Evolutionary conservation across 2,113 vertebrate species (phyloP).

Genomic region (Chaetops frenatus): DNA sequence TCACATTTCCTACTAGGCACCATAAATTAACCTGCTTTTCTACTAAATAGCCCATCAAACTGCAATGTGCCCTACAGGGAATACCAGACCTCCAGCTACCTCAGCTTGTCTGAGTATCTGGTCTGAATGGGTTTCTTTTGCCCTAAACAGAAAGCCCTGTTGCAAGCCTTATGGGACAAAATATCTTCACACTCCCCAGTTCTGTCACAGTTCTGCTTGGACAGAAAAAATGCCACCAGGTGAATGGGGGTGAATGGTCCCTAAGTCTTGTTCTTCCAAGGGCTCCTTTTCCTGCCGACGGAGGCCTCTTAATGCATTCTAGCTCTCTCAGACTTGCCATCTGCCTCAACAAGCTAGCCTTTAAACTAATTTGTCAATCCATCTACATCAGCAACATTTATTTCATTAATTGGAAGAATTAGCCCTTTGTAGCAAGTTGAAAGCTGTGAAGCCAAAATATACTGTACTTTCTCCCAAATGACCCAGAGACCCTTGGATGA

Average conservation of each 20-base stretch:
- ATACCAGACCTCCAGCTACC: not conserved
- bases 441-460: conserved; percentile 68
- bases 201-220: not conserved
- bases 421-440: conserved; percentile 68
- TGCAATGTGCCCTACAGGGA: not conserved
- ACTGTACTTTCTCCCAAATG: conserved; percentile 66
- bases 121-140: not conserved
- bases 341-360: conserved; percentile 34
- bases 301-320: not conserved
- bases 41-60: not conserved
- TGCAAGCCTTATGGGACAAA: not conserved
- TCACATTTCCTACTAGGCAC: not conserved
- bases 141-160: not conserved
- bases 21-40: not conserved
- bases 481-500: conserved; percentile 75
- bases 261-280: not conserved
- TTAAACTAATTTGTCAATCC: conserved; percentile 68
- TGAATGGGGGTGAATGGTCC: not conserved
- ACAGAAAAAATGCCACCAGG: not conserved
- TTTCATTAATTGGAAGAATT: conserved; percentile 79
- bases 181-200: not conserved
- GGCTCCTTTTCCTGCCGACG: not conserved
- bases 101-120: not conserved
- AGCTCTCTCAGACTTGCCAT: conserved; percentile 12
- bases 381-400: conserved; percentile 58